Base-by-base conservation (phyloP, 2,888 invertebrate species). In the Caenorhabditis drosophilae region DNA sequence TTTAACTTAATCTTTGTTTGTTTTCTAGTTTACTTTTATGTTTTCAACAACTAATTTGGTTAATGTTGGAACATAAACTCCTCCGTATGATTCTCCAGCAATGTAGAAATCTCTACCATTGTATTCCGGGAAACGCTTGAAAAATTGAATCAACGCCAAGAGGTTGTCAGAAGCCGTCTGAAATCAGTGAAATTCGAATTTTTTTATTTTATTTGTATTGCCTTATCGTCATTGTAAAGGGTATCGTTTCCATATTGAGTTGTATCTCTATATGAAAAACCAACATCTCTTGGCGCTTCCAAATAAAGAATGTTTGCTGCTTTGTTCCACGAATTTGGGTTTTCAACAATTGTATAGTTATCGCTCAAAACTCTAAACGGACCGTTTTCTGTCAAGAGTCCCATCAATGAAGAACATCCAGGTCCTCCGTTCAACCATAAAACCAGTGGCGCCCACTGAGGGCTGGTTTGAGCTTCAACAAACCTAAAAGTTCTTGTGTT, bases 271-370 rank as follows among this genome's bases (percentile, higher is more conserved):
- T 85, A 87, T 0, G 86, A 87, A 72, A 83, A 87, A 12, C 87
- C 87, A 40, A 87, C 86, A 47, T 86, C 86, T 26, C 85, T 85
- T 31, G 87, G 87, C 1, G 86, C 82, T 75, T 87, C 87, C 58
- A 87, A 63, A 70, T 84, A 87, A 44, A 87, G 59, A 66, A 87
- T 84, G 72, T 86, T 87, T 18, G 86, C 85, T 11, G 59, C 60
- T 63, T 80, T 81, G 61, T 83, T 83, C 83, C 83, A 83, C 15
- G 74, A 66, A 55, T 78, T 75, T 2, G 69, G 68, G 45, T 83
- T 83, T 44, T 75, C 72, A 15, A 67, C 58, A n/a, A 81, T 60
- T 2, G 69, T 70, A 4, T 26, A 9, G 1, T 75, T 75, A 44
- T 78, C 76, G 9, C 52, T 38, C 1, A 42, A 47, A 7, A 69